Percentiles rank a stretch among this genome's conserved stretches.
These are phyloP conservation scores for Ostrea edulis DNA, from an alignment of 1,140 invertebrate species.

Conservation along the genomic window DNA sequence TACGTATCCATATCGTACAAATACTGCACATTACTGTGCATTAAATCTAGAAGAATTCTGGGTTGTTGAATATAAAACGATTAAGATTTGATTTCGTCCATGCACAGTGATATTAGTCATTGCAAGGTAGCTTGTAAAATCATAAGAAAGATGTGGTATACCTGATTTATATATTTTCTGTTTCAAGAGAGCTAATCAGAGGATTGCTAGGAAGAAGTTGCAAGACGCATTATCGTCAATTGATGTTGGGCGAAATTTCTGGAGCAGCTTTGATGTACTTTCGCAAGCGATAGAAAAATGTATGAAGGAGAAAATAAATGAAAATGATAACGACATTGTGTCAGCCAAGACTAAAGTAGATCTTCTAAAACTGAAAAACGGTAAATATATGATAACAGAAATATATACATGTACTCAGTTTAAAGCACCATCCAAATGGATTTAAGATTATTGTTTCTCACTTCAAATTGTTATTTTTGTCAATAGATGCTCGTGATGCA, in stretches of 20 bases:
- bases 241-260: background rate
- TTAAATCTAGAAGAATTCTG: too few species aligned
- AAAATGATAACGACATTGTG: background rate
- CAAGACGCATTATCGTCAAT: background rate
- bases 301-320: background rate
- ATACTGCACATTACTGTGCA: too few species aligned
- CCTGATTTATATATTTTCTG: background rate
- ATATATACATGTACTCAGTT: too few species aligned
- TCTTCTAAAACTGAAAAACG: background rate
- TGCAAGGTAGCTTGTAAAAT: too few species aligned
- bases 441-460: too few species aligned
- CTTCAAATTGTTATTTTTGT: background rate
- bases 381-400: too few species aligned
- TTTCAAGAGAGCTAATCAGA: slow-evolving; percentile 12
- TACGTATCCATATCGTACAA: too few species aligned
- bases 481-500: background rate
- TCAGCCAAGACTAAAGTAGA: slow-evolving; percentile 10
- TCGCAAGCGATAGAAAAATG: background rate
- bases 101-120: too few species aligned
- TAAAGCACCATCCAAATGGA: too few species aligned
- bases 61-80: too few species aligned
- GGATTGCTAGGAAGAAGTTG: background rate
- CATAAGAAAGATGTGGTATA: background rate
- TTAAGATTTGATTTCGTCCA: too few species aligned
- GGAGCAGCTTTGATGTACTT: background rate